Base-by-base conservation (phyloP, 2,888 invertebrate species). In the Trissolcus brochymenae region DNA sequence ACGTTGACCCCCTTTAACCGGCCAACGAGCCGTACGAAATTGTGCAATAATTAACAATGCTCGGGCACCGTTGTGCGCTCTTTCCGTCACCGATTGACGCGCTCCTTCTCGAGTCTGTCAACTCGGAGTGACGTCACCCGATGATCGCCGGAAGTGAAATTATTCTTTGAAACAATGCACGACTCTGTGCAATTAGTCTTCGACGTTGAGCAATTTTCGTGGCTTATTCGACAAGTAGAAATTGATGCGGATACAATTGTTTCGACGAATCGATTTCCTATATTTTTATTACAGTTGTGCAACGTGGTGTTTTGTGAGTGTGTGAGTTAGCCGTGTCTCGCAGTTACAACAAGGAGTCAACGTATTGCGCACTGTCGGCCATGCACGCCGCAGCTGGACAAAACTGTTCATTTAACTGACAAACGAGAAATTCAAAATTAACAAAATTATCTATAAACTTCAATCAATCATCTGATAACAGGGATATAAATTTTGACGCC, bases 1-100 rank as follows among this genome's bases (percentile, higher is more conserved):
- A 51, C 35, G 56, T 41, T 56, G 70, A 70, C 50, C 61, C 57
- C 43, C 17, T 49, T 64, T 62, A 50, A 61, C 51, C 62, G 43
- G 51, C 35, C n/a, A 56, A 54, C 25, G 14, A 59, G 56, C 50
- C 41, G 14, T 9, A 40, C 19, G 55, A 61, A 59, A 46, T 55
- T 62, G 54, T 60, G 46, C 46, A 16, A 51, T 46, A 53, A 65
- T 49, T 53, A 54, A 46, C 43, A 54, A 62, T 54, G 21, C 53
- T 46, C 4, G 35, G 21, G 41, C 25, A 54, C 17, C 25, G 17
- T 29, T 53, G 43, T 67, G 67, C 59, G 57, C 40, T 66, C 11
- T 60, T 59, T 60, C 21, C 14, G n/a, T 57, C 25, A 51, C 17
- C 19, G 57, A 59, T n/a, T 11, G 14, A 46, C 11, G 41, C 56